Percentiles rank a stretch among this genome's conserved stretches.
These are phyloP conservation scores for Drosophila ercepeae DNA, from an alignment of 1,140 invertebrate genomes.

Conservation along the genomic window DNA sequence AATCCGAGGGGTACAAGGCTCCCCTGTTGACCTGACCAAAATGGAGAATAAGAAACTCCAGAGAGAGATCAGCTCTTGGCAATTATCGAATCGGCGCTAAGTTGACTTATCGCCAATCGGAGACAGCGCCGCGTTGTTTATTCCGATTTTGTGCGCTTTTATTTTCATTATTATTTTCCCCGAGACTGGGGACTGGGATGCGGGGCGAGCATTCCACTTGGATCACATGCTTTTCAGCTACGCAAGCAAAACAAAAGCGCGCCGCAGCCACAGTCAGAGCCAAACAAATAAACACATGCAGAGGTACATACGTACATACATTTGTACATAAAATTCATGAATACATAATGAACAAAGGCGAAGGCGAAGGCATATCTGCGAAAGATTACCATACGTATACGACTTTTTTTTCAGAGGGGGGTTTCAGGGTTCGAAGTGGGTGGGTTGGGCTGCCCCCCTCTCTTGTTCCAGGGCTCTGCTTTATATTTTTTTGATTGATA, in stretches of 20 bases:
- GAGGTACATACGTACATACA: slow-evolving; percentile 15
- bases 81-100: slow-evolving; percentile 66
- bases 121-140: slow-evolving; percentile 24
- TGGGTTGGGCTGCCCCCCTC: too few species aligned
- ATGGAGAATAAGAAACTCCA: too few species aligned
- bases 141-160: slow-evolving; percentile 50
- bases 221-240: slow-evolving; percentile 82
- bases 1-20: too few species aligned
- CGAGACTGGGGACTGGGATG: neutral
- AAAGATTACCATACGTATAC: slow-evolving; percentile 6
- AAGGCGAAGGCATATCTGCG: slow-evolving; percentile 3
- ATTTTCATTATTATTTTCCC: slow-evolving; percentile 51
- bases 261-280: slow-evolving; percentile 59
- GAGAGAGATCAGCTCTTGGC: slow-evolving; percentile 41
- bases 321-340: slow-evolving; percentile 11
- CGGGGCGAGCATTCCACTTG: slow-evolving; percentile 55
- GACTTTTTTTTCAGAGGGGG: too few species aligned
- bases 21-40: too few species aligned
- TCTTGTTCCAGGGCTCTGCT: slow-evolving; percentile 5
- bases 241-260: slow-evolving; percentile 80
- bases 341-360: slow-evolving; percentile 35
- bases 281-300: slow-evolving; percentile 63
- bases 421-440: too few species aligned
- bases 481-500: slow-evolving; percentile 69
- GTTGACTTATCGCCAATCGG: slow-evolving; percentile 26